phyloP scores from a whole-genome alignment of 2,888 invertebrate species.

The Caenorhabditis imperialis region DNA sequence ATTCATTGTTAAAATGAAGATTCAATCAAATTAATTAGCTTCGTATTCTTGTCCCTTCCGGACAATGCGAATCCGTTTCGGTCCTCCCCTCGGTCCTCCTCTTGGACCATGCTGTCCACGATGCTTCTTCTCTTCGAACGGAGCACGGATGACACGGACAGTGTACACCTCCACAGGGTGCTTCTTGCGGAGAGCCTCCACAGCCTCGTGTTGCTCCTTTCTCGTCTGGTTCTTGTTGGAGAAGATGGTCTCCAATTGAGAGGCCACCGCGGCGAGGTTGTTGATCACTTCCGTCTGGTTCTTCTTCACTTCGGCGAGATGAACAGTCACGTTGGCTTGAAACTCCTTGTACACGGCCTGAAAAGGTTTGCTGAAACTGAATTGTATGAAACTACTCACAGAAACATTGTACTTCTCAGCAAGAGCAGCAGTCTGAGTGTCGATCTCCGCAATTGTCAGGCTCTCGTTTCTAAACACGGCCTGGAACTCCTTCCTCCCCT shows the following conservation, averaged over 20 bases:
- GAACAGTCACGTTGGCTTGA: conserved; percentile 52
- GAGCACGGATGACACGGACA: conserved; percentile 21
- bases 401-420: conserved; percentile 53
- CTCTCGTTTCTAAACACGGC: conserved; percentile 42
- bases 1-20: no score
- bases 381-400: no score
- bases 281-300: conserved; percentile 49
- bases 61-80: no score
- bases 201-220: conserved; percentile 10
- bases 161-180: conserved; percentile 9
- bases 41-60: no score
- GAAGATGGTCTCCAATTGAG: conserved; percentile 40
- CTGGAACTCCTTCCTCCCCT: conserved; percentile 19
- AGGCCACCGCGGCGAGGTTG: conserved; percentile 41
- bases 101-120: no score
- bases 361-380: no score
- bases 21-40: no score
- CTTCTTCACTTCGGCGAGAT: conserved; percentile 40
- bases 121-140: conserved; percentile 5
- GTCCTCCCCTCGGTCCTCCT: no score
- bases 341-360: conserved; percentile 46
- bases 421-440: conserved; percentile 39
- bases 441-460: conserved; percentile 35
- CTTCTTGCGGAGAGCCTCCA: conserved; percentile 27
- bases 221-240: conserved; percentile 50